Base-by-base conservation (phyloP, 2,797 vertebrate genomes). In the Poecilia gillii region DNA sequence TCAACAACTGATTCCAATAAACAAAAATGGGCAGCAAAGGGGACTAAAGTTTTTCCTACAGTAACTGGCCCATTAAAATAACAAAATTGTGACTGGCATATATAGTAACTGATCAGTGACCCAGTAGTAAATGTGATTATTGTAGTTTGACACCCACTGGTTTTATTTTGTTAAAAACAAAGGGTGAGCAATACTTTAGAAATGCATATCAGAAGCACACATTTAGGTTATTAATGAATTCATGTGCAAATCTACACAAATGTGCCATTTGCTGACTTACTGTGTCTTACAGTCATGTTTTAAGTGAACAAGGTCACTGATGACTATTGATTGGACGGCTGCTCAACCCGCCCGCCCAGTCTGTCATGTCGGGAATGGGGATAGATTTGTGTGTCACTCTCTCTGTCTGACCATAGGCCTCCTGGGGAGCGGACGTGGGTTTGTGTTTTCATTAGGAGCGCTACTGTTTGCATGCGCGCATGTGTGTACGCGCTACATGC, bases 241-340 rank as follows among this genome's bases (percentile, higher is more conserved):
- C 41, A 79, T 71, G 81, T 59, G n/a, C 9, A 73, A 28, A 53
- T 41, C 74, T n/a, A 59, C 36, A 79, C 51, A 79, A 59, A 84
- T 64, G 81, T 80, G 75, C 59, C 11, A 53, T 82, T 83, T 88
- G 85, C 76, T 87, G 81, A 84, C 71, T 92, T 81, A 28, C 41
- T 87, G 87, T 89, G 90, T 88, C 87, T 91, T 90, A 85, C 83
- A 88, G 80, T 87, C 90, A 86, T 77, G 76, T 77, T 88, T 92
- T 88, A 91, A 93, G 88, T 88, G 87, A 87, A 91, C 80, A 85
- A 93, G 92, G 93, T 95, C 93, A 94, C 88, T 95, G 94, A 96
- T 96, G 93, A 95, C 90, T 95, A 96, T 96, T 93, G 95, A 96
- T 95, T 91, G 92, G 92, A 86, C 84, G 66, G 89, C 88, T 90